Percentiles rank a stretch among this genome's conserved stretches.
Evolutionary conservation across 2,797 vertebrate species (phyloP).

Genomic region (Ceryle rudis): DNA sequence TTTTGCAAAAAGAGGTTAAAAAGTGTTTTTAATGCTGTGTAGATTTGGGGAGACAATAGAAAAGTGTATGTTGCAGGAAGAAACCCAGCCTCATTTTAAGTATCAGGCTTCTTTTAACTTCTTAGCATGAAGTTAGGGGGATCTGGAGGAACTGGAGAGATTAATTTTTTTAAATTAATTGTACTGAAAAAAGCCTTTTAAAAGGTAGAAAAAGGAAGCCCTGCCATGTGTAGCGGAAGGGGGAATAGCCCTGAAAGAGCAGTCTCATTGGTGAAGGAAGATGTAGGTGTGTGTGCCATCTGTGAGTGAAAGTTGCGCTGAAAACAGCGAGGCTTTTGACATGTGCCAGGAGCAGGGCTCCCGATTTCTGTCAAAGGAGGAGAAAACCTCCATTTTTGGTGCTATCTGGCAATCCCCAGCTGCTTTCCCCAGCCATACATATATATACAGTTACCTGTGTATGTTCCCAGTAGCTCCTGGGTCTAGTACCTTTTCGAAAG

Average conservation of each 20-base stretch:
- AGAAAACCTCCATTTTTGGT: neutral
- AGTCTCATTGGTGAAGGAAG: neutral
- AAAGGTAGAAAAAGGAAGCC: neutral
- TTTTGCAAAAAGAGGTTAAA: neutral
- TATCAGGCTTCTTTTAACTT: neutral
- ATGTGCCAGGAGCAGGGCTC: neutral
- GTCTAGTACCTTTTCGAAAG: neutral
- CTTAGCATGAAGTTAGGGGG: neutral
- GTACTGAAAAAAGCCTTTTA: neutral
- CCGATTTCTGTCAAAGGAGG: neutral
- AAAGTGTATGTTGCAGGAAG: neutral
- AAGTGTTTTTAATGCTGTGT: neutral
- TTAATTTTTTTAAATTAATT: neutral
- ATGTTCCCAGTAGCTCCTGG: neutral
- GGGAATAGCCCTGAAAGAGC: neutral
- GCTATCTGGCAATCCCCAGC: neutral
- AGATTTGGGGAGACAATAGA: neutral
- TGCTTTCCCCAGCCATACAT: neutral
- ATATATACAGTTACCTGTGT: neutral
- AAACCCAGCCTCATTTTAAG: neutral
- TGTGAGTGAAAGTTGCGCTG: neutral
- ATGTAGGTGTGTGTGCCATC: neutral
- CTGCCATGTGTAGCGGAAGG: accelerated
- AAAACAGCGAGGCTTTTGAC: neutral
- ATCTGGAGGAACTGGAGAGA: neutral